Conservation (phyloP, 2,888 invertebrate genomes). For the Sphecodes monilicornis region DNA sequence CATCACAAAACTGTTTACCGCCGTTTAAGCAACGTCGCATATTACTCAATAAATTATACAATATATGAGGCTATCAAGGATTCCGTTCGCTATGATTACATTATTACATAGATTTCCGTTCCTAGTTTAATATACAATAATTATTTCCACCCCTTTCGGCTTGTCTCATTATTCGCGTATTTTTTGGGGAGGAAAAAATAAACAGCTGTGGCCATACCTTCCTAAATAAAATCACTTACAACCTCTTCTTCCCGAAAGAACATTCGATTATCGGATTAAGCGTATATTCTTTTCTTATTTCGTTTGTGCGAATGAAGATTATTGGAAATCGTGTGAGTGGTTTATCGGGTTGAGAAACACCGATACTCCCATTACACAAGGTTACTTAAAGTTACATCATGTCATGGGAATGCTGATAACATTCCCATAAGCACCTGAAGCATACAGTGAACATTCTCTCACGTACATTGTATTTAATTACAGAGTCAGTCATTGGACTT, state of each 20-base stretch:
- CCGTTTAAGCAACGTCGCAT: conserved; percentile 66
- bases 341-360: conserved; percentile 75
- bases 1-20: conserved; percentile 58
- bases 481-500: conserved; percentile 80
- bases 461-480: conserved; percentile 77
- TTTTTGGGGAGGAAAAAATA: conserved; percentile 26
- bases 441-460: conserved; percentile 82
- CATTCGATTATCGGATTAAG: conserved; percentile 45
- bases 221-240: conserved; percentile 46
- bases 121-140: conserved; percentile 42
- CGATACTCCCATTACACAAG: conserved; percentile 66
- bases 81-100: conserved; percentile 42
- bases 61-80: conserved; percentile 53
- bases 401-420: conserved; percentile 69
- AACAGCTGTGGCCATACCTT: conserved; percentile 26
- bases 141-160: conserved; percentile 34
- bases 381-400: conserved; percentile 72
- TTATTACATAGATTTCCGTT: conserved; percentile 33
- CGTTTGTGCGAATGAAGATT: conserved; percentile 72
- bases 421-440: conserved; percentile 75
- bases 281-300: conserved; percentile 48
- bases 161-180: neutral
- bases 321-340: conserved; percentile 29
- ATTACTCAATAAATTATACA: conserved; percentile 63
- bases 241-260: conserved; percentile 27